These are phyloP conservation scores for Sarcoramphus papa DNA, from an alignment of 2,797 vertebrate species.

Conservation along the genomic window DNA sequence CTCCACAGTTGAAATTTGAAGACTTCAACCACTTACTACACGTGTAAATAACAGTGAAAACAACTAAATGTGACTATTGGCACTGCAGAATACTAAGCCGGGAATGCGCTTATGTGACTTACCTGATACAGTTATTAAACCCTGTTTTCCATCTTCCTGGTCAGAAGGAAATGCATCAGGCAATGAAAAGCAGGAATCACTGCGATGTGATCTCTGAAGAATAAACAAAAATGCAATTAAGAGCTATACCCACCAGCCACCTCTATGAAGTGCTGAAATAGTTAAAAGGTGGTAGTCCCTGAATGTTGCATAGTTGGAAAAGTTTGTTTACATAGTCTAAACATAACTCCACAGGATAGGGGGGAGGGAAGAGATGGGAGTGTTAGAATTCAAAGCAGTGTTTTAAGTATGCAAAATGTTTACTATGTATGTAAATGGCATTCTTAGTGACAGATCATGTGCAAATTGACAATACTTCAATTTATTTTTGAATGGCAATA, in stretches of 20 bases:
- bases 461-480: constrained; percentile 48
- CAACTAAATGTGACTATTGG: neutral
- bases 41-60: neutral
- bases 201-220: neutral
- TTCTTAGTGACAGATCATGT: constrained; percentile 53
- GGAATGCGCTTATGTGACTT: neutral
- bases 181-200: neutral
- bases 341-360: neutral
- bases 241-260: neutral
- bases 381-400: constrained; percentile 19
- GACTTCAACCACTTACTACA: neutral
- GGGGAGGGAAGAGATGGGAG: neutral
- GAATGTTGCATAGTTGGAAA: constrained; percentile 30
- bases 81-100: neutral
- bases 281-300: neutral
- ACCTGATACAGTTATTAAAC: neutral
- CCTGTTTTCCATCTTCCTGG: neutral
- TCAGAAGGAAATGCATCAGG: neutral
- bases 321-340: constrained; percentile 17
- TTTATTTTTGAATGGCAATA: constrained; percentile 66
- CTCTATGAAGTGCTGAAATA: neutral
- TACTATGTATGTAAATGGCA: constrained; percentile 55
- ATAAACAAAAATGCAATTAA: neutral
- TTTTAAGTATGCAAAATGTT: constrained; percentile 57
- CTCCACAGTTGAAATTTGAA: neutral